These are phyloP conservation scores for Etheostoma perlongum DNA, from an alignment of 2,797 vertebrate genomes.

Conservation along the genomic window DNA sequence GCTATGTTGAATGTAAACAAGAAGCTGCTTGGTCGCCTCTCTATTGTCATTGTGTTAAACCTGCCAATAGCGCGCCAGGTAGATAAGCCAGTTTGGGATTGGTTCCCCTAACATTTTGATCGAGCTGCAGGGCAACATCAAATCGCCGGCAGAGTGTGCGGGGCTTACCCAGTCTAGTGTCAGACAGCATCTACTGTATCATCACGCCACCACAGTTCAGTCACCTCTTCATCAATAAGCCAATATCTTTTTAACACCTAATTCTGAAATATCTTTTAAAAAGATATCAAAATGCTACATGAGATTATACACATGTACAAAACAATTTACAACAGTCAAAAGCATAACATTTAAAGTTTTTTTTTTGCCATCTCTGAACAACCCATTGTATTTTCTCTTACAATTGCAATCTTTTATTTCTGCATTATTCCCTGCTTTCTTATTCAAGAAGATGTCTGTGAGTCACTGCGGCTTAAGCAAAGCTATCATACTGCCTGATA, in stretches of 20 bases:
- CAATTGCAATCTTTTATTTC: neutral
- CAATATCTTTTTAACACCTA: neutral
- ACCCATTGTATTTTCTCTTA: neutral
- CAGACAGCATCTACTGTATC: neutral
- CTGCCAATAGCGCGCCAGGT: too few relatives aligned
- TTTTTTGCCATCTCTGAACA: too few relatives aligned
- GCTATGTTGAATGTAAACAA: too few relatives aligned
- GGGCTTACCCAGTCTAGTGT: too few relatives aligned
- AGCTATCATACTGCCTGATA: constrained; percentile 6
- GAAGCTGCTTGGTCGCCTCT: too few relatives aligned
- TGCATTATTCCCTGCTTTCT: neutral
- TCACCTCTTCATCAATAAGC: neutral
- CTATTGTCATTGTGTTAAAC: too few relatives aligned
- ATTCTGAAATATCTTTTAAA: neutral
- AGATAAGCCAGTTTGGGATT: too few relatives aligned
- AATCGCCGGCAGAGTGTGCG: too few relatives aligned
- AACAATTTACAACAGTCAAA: neutral
- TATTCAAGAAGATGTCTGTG: neutral
- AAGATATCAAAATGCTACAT: neutral
- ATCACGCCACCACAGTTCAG: too few relatives aligned
- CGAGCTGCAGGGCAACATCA: too few relatives aligned
- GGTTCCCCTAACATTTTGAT: too few relatives aligned
- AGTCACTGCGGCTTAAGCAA: constrained; percentile 18
- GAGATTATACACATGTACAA: neutral
- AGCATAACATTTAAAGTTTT: too few relatives aligned